Evolutionary conservation across 2,113 vertebrate genomes (phyloP).

Genomic region (Psilopsiagon aymara): DNA sequence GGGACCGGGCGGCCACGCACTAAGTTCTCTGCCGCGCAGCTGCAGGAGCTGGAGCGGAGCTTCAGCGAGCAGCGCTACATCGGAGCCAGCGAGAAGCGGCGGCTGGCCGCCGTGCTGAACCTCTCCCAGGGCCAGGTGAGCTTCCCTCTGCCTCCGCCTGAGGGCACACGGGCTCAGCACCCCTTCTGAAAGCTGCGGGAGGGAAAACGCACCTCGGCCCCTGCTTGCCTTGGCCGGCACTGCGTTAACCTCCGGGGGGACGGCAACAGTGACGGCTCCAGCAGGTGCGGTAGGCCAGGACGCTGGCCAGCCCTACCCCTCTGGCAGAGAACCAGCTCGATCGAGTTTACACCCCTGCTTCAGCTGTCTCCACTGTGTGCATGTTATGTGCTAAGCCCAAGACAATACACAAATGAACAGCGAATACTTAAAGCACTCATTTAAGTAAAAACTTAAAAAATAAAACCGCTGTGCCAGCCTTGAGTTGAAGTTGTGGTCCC

Average conservation of each 20-base stretch:
- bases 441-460: neutral
- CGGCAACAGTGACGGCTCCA: neutral
- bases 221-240: rapidly evolving
- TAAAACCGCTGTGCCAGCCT: neutral
- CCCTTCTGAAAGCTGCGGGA: neutral
- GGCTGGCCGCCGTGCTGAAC: conserved; percentile 76
- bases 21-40: conserved; percentile 82
- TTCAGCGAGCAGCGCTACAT: conserved; percentile 84
- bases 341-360: rapidly evolving
- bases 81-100: conserved; percentile 77
- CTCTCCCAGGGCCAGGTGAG: conserved; percentile 85
- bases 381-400: neutral
- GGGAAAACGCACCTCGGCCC: neutral
- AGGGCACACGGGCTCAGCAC: too few relatives aligned
- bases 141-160: neutral
- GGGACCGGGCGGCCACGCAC: conserved; percentile 74
- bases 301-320: rapidly evolving
- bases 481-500: neutral
- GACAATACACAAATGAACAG: rapidly evolving
- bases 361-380: rapidly evolving
- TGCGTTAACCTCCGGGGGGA: rapidly evolving
- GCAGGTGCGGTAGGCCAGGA: neutral
- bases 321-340: neutral
- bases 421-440: neutral
- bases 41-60: conserved; percentile 83